Percentiles rank a stretch among this genome's conserved stretches.
Conservation (phyloP, 2,888 invertebrate genomes). For the Drosophila sordidapex region DNA sequence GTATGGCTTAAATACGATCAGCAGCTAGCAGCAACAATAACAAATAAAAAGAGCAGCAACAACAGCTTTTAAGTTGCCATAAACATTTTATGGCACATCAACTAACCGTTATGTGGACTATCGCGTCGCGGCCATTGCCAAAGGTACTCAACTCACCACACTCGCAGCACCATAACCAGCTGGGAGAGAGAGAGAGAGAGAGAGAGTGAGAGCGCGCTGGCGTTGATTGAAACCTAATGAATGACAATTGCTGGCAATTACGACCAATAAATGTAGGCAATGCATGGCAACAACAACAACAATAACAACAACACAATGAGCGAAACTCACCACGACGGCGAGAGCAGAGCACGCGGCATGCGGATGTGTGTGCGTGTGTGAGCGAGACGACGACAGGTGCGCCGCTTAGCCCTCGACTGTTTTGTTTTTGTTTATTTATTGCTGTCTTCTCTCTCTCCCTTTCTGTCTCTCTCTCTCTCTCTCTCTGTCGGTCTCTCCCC, state of each 20-base stretch:
- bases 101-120: slow-evolving; percentile 53
- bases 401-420: slow-evolving; percentile 53
- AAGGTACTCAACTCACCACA: slow-evolving; percentile 54
- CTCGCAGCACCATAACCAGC: slow-evolving; percentile 1
- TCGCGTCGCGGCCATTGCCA: slow-evolving; percentile 64
- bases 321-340: slow-evolving; percentile 49
- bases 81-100: slow-evolving; percentile 58
- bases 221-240: slow-evolving; percentile 82
- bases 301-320: slow-evolving; percentile 19
- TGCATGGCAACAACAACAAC: slow-evolving; percentile 52
- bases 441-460: slow-evolving; percentile 24
- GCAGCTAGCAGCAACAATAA: neutral
- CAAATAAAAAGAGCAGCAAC: neutral
- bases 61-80: slow-evolving; percentile 30
- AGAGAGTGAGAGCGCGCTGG: slow-evolving; percentile 23
- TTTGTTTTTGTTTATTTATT: slow-evolving; percentile 29
- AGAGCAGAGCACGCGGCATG: slow-evolving; percentile 26
- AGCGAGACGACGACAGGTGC: slow-evolving; percentile 74
- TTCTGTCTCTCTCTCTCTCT: neutral
- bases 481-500: slow-evolving; percentile 23
- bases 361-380: slow-evolving; percentile 41
- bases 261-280: slow-evolving; percentile 82
- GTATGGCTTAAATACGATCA: neutral
- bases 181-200: neutral
- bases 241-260: slow-evolving; percentile 84